Evolutionary conservation across 2,113 vertebrate genomes (phyloP).

Genomic region (Clarias magur): DNA sequence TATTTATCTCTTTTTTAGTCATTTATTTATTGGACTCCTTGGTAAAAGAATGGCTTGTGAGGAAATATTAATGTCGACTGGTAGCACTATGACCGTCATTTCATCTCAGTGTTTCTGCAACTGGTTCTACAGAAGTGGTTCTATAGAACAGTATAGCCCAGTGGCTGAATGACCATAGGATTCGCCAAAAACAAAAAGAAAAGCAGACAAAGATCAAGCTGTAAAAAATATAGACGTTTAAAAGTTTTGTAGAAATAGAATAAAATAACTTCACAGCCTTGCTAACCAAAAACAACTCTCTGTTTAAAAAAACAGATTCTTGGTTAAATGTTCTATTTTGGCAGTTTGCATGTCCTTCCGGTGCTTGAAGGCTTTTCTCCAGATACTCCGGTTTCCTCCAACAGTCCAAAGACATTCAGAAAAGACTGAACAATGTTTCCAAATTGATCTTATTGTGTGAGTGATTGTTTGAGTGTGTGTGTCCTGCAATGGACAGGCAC

Average conservation of each 20-base stretch:
- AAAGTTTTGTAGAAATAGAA: not conserved
- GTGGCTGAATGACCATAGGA: not conserved
- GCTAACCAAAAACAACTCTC: not conserved
- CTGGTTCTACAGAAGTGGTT: not conserved
- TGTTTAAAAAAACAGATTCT: not conserved
- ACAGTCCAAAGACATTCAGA: too few species aligned
- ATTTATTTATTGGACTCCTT: not conserved
- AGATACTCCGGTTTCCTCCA: too few species aligned
- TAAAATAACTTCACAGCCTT: not conserved
- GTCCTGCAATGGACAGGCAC: too few species aligned
- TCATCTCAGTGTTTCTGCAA: not conserved
- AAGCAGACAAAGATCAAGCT: not conserved
- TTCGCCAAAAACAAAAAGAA: not conserved
- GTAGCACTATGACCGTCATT: not conserved
- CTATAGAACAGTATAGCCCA: not conserved
- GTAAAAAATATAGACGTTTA: not conserved
- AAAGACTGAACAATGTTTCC: too few species aligned
- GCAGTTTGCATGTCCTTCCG: too few species aligned
- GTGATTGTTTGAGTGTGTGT: too few species aligned
- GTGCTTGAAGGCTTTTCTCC: too few species aligned
- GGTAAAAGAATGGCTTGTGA: not conserved
- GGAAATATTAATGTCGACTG: not conserved
- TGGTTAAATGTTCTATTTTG: not conserved
- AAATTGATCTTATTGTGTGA: too few species aligned
- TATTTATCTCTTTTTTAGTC: too few species aligned